phyloP scores from a whole-genome alignment of 2,797 vertebrate genomes.

The Denticeps clupeoides region DNA sequence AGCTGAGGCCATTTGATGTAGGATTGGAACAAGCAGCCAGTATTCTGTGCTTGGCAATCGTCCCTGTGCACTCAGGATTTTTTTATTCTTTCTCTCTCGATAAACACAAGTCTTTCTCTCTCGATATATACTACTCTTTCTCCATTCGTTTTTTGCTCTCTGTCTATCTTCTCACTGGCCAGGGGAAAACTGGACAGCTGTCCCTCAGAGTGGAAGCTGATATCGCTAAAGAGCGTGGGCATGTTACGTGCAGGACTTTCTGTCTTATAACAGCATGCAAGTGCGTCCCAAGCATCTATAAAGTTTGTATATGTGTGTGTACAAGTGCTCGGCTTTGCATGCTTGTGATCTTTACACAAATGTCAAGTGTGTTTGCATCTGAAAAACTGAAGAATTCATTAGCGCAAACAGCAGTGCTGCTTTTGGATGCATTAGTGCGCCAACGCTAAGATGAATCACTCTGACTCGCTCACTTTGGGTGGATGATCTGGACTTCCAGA shows the following conservation, averaged over 20 bases:
- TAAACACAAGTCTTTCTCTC: neutral
- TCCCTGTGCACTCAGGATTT: constrained; percentile 3
- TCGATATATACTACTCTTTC: neutral
- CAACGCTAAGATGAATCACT: too few species aligned
- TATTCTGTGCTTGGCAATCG: constrained; percentile 34
- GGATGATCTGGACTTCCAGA: constrained; percentile 85
- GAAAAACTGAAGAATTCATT: too few species aligned
- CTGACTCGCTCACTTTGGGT: constrained; percentile 80
- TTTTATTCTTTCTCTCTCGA: neutral
- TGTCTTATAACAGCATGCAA: too few species aligned
- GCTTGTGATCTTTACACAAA: neutral
- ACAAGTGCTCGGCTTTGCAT: neutral
- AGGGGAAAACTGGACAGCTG: neutral
- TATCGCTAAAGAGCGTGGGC: too few species aligned
- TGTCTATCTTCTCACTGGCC: neutral
- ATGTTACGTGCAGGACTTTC: too few species aligned
- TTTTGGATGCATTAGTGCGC: too few species aligned
- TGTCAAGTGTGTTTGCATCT: constrained; percentile 17
- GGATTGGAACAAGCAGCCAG: constrained; percentile 38
- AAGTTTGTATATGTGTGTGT: neutral
- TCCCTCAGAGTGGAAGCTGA: neutral
- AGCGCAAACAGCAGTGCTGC: too few species aligned
- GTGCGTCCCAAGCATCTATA: too few species aligned
- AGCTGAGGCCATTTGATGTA: constrained; percentile 35
- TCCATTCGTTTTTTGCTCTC: neutral